Evolutionary conservation across 23 tunicate genomes (phyloP).

Genomic region (Ascidia mentula): DNA sequence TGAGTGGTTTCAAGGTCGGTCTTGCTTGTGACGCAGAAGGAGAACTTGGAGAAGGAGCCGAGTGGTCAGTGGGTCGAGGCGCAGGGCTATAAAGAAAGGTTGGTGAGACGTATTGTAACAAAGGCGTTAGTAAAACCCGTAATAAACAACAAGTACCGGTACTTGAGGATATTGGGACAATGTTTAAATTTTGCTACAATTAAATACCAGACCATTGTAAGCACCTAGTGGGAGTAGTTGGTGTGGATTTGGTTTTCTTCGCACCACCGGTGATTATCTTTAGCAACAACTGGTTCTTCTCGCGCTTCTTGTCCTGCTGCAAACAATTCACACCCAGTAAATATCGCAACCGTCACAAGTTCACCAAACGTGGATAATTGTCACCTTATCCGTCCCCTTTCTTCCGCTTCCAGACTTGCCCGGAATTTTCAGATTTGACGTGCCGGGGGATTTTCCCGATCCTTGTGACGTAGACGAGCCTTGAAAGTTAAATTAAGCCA

Average conservation of each 20-base stretch:
- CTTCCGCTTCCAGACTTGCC: neutral
- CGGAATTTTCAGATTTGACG: neutral
- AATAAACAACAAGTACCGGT: neutral
- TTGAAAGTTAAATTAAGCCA: neutral
- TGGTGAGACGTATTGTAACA: too few relatives aligned
- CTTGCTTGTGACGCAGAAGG: neutral
- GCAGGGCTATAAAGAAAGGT: neutral
- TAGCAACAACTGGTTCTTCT: slow-evolving; percentile 3
- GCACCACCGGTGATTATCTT: slow-evolving; percentile 21
- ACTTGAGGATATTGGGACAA: neutral
- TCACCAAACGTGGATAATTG: neutral
- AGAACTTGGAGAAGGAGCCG: neutral
- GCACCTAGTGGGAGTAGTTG: slow-evolving; percentile 11
- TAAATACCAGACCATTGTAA: neutral
- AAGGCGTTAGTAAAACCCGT: too few relatives aligned
- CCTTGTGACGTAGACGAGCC: neutral
- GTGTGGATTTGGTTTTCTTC: neutral
- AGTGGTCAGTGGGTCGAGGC: neutral
- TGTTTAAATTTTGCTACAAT: too few relatives aligned
- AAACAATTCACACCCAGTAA: neutral
- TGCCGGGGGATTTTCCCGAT: neutral
- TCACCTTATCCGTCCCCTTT: neutral
- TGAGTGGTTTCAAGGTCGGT: neutral
- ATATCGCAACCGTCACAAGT: neutral
- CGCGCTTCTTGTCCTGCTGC: slow-evolving; percentile 12